A percentile compares a stretch with the other conserved stretches of the same genome.
phyloP scores from a whole-genome alignment of 2,888 invertebrate genomes.

The Dryadula phaetusa region DNA sequence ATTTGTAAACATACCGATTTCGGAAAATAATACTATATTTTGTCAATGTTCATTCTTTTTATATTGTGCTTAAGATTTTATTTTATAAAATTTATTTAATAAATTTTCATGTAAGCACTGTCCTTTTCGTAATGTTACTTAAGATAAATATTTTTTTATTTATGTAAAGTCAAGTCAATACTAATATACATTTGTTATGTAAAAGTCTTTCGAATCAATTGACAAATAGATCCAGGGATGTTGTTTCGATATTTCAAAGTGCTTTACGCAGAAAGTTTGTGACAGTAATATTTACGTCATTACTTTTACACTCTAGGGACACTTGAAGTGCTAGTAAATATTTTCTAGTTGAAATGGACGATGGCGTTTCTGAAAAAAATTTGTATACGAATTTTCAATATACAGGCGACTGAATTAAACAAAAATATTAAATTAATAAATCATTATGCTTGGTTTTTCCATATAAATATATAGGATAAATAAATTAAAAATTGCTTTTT shows the following conservation, averaged over 20 bases:
- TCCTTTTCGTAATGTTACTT: too few species aligned
- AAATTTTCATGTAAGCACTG: too few species aligned
- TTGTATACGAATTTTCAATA: not conserved
- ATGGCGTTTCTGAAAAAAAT: not conserved
- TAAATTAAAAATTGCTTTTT: too few species aligned
- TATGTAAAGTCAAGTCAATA: not conserved
- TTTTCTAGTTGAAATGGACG: conserved; percentile 13
- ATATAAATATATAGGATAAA: too few species aligned
- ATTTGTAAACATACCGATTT: too few species aligned
- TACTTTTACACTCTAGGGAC: conserved; percentile 50
- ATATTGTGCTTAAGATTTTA: too few species aligned
- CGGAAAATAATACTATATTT: too few species aligned
- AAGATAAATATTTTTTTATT: too few species aligned
- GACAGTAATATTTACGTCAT: conserved; percentile 55
- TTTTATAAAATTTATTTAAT: too few species aligned
- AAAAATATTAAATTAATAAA: too few species aligned
- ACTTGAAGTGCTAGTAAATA: conserved; percentile 44
- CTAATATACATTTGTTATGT: not conserved
- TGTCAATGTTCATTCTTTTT: too few species aligned
- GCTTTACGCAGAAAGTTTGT: conserved; percentile 40
- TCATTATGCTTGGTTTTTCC: too few species aligned
- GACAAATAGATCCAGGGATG: not conserved
- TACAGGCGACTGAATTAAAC: not conserved
- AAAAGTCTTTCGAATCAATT: conserved; percentile 2
- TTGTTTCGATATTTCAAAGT: conserved; percentile 50